phyloP scores from a whole-genome alignment of 1,140 invertebrate genomes.

The Drosophila pachea region DNA sequence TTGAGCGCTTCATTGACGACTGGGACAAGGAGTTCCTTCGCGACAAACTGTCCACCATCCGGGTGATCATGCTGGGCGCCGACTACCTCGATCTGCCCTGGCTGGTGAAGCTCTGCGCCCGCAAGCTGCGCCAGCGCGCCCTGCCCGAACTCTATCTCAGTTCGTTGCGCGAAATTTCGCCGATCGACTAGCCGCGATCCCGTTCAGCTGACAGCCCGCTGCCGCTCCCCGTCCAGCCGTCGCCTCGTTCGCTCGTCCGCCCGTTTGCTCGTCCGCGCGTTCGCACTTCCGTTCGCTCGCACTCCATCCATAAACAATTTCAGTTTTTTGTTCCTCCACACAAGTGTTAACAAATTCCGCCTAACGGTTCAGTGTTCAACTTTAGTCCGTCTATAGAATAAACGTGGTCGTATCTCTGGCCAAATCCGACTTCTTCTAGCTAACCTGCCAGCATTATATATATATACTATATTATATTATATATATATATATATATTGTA shows the following conservation, averaged over 20 bases:
- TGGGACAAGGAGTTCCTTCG: constrained; percentile 41
- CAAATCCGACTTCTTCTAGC: no score
- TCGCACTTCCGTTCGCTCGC: no score
- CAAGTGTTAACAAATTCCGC: no score
- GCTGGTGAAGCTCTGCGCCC: constrained; percentile 23
- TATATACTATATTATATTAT: background rate
- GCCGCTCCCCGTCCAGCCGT: no score
- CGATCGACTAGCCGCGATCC: background rate
- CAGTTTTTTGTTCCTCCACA: no score
- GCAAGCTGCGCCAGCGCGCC: background rate
- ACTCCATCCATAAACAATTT: no score
- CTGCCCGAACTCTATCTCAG: background rate
- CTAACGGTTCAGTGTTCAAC: no score
- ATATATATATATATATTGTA: background rate
- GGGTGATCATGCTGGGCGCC: constrained; percentile 16
- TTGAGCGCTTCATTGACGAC: constrained; percentile 19
- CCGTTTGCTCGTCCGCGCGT: no score
- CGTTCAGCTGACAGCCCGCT: no score
- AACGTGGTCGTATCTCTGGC: no score
- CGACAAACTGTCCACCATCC: background rate
- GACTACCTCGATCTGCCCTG: constrained; percentile 32
- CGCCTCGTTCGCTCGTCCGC: no score
- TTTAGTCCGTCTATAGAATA: no score
- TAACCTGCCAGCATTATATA: background rate
- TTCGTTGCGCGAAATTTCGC: background rate